Evolutionary conservation across 2,888 invertebrate genomes (phyloP), one percentile per base, ranked within the genome.

Genomic region (Pammene fasciana): DNA sequence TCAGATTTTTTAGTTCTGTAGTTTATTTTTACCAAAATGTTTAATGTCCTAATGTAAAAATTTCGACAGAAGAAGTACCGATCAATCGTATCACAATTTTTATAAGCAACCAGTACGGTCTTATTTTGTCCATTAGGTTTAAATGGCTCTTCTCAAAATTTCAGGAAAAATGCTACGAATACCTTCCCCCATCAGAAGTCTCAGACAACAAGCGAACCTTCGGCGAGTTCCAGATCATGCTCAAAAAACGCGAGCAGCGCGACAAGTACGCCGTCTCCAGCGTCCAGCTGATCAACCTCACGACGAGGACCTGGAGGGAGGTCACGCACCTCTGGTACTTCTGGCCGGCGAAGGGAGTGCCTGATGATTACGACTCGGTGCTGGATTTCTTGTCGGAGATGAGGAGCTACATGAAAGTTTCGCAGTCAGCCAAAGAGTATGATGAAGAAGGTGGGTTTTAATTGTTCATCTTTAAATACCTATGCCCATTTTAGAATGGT

Each of bases 241-340:
- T 98, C 62, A 97, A 97, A 90, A 97, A 96, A 82, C 94, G 97
- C 10, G 98, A 98, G 83, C 96, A 97, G 73, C 95, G 96, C 79
- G 97, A 98, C 82, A 97, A 97, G 86, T 98, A 97, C 85, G 97
- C 98, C 59, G 95, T 98, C 68, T 97, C 98, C 34, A 95, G 94
- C 76, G 92, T 98, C 16, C 96, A 97, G 84, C 90, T 98, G 2
- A 97, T 97, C 92, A 96, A 97, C 85, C 91, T 96, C 86, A 94
- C 95, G 74, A 96, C 96, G 56, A 96, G 97, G 84, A 95, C 96
- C 72, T 96, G 96, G 94, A 91, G 98, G 54, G 98, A 98, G 85
- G 94, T 98, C 66, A 97, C 95, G 0, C 98, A 98, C 82, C 95
- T 98, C 80, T 98, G 98, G 98, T 98, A 97, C 91, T 95, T 97